Conservation (phyloP, 1,140 invertebrate species). For the Caenorhabditis inopinata region DNA sequence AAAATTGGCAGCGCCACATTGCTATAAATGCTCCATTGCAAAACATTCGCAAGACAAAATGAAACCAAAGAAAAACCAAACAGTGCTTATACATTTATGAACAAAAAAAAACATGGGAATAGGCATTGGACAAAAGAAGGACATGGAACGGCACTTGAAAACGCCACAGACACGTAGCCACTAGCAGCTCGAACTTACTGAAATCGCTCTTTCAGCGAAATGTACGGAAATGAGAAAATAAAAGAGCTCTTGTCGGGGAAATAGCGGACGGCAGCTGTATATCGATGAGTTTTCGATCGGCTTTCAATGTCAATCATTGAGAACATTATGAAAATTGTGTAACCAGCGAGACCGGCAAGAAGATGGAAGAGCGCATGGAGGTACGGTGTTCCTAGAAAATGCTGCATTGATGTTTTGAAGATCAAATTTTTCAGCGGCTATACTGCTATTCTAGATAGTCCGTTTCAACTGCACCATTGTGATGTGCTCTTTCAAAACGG, state of each 20-base stretch:
- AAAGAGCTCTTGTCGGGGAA: constrained; percentile 44
- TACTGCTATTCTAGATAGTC: too few relatives aligned
- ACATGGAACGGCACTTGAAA: neutral
- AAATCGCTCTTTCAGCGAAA: constrained; percentile 39
- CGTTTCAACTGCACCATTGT: too few relatives aligned
- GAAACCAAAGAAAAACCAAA: too few relatives aligned
- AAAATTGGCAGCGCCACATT: neutral
- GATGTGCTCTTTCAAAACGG: too few relatives aligned
- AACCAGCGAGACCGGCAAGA: constrained; percentile 54
- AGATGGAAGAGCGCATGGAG: constrained; percentile 64
- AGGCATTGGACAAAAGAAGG: neutral
- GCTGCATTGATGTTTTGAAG: too few relatives aligned
- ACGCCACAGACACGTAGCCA: neutral
- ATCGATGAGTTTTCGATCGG: constrained; percentile 50
- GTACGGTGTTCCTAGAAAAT: constrained; percentile 59
- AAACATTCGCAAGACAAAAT: too few relatives aligned
- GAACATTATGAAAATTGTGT: constrained; percentile 65
- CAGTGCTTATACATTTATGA: too few relatives aligned
- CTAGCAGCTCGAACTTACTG: neutral
- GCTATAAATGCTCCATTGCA: too few relatives aligned
- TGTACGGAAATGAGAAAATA: constrained; percentile 42
- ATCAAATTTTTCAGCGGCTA: too few relatives aligned
- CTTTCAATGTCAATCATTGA: constrained; percentile 60
- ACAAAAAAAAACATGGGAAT: too few relatives aligned
- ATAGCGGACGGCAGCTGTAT: constrained; percentile 44